A percentile compares a stretch with the other conserved stretches of the same genome.
These are phyloP conservation scores for Andrena trimmerana DNA, from an alignment of 2,888 invertebrate species.

Conservation along the genomic window DNA sequence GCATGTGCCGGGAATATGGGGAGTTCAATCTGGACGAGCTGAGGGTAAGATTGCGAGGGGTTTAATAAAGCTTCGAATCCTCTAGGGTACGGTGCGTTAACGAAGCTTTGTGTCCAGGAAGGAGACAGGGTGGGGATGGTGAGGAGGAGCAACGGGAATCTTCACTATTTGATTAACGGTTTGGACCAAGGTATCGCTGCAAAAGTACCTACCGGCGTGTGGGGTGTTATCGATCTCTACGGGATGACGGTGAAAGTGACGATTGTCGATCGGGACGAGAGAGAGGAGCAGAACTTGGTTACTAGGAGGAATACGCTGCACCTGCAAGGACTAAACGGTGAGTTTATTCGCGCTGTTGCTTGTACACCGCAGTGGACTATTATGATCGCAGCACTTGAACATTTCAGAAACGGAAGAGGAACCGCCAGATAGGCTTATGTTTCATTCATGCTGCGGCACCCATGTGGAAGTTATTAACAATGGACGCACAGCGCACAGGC, in stretches of 20 bases:
- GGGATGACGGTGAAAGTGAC: conserved; percentile 97
- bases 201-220: conserved; percentile 92
- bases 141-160: conserved; percentile 92
- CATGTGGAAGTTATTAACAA: conserved; percentile 97
- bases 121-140: conserved; percentile 97
- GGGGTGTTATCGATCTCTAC: conserved; percentile 98
- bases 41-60: conserved; percentile 86
- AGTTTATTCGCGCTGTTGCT: conserved; percentile 24
- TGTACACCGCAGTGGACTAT: neutral
- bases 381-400: neutral
- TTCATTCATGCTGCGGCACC: conserved; percentile 96
- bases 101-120: conserved; percentile 86
- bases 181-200: conserved; percentile 96
- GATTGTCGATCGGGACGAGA: conserved; percentile 93
- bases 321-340: conserved; percentile 85
- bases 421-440: conserved; percentile 90
- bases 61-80: neutral
- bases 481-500: conserved; percentile 95
- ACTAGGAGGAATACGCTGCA: conserved; percentile 89
- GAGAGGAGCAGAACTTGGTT: conserved; percentile 91
- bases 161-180: conserved; percentile 97
- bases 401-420: conserved; percentile 82
- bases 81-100: neutral
- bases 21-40: conserved; percentile 97
- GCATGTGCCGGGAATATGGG: conserved; percentile 96